Percentiles rank a stretch among this genome's conserved stretches.
Evolutionary conservation across 64 coral and sea anemone genomes (phyloP).

Genomic region (Porites lutea): DNA sequence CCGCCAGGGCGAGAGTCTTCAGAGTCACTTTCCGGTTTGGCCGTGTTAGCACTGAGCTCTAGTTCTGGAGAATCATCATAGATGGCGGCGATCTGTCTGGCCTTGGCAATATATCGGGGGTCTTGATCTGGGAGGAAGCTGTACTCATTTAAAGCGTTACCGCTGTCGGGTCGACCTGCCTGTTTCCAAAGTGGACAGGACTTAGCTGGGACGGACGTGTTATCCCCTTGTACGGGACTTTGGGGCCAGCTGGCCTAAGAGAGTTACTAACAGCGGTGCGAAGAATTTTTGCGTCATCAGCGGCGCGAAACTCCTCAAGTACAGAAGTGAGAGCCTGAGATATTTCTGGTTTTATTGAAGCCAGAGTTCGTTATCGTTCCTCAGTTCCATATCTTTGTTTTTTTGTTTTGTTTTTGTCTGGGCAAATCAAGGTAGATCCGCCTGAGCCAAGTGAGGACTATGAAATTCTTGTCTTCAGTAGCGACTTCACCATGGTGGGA

Average conservation of each 20-base stretch:
- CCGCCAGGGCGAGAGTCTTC: background rate
- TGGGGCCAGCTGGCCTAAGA: background rate
- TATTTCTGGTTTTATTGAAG: too few species aligned
- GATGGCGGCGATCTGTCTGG: slow-evolving; percentile 44
- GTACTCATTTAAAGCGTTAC: slow-evolving; percentile 25
- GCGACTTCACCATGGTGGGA: too few species aligned
- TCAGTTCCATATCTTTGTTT: too few species aligned
- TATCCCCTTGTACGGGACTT: background rate
- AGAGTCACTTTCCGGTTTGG: background rate
- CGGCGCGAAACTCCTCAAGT: slow-evolving; percentile 34
- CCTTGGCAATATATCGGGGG: slow-evolving; percentile 34
- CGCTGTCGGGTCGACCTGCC: background rate
- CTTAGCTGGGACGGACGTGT: background rate
- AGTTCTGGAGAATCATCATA: background rate
- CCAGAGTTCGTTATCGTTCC: too few species aligned
- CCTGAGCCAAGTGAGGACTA: too few species aligned
- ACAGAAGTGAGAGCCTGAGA: slow-evolving; percentile 5
- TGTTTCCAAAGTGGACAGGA: slow-evolving; percentile 33
- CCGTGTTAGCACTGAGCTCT: background rate
- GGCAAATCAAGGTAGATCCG: too few species aligned
- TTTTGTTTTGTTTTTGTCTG: too few species aligned
- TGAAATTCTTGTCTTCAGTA: too few species aligned
- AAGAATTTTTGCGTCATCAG: slow-evolving; percentile 43
- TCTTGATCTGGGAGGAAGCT: slow-evolving; percentile 54
- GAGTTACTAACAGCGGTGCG: slow-evolving; percentile 10